Conservation (phyloP, 2,888 invertebrate species). For the Liposcelis brunnea region DNA sequence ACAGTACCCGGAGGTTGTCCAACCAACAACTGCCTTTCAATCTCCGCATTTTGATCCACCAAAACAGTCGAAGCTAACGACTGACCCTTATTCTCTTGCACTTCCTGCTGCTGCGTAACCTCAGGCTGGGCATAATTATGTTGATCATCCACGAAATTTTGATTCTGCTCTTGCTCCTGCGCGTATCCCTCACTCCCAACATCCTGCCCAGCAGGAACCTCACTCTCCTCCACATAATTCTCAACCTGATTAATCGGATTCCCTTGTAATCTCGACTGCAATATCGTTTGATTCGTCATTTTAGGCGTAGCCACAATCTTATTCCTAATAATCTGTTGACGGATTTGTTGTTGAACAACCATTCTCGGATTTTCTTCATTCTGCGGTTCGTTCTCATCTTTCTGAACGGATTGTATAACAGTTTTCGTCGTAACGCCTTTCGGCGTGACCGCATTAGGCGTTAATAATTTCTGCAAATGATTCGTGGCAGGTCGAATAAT, state of each 20-base stretch:
- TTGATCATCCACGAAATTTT: slow-evolving; percentile 7
- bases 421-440: too few species aligned
- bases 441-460: not conserved
- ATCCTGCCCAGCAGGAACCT: not conserved
- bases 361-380: slow-evolving; percentile 12
- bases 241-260: not conserved
- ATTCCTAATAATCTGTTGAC: too few species aligned
- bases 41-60: slow-evolving; percentile 19
- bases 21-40: slow-evolving; percentile 53
- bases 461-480: slow-evolving; percentile 10
- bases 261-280: slow-evolving; percentile 10
- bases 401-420: not conserved
- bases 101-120: slow-evolving; percentile 15
- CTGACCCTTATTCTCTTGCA: slow-evolving; percentile 7
- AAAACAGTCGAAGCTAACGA: not conserved
- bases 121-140: not conserved
- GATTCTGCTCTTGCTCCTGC: slow-evolving; percentile 19
- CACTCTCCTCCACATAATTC: not conserved
- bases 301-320: not conserved
- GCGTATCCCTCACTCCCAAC: slow-evolving; percentile 12
- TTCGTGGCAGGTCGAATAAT: not conserved
- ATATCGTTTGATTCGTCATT: slow-evolving; percentile 11
- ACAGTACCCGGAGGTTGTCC: slow-evolving; percentile 74
- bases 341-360: slow-evolving; percentile 8
- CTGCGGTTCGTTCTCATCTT: slow-evolving; percentile 13